A percentile compares a stretch with the other conserved stretches of the same genome.
phyloP scores from a whole-genome alignment of 2,113 vertebrate species.

The Nycticryphes semicollaris region DNA sequence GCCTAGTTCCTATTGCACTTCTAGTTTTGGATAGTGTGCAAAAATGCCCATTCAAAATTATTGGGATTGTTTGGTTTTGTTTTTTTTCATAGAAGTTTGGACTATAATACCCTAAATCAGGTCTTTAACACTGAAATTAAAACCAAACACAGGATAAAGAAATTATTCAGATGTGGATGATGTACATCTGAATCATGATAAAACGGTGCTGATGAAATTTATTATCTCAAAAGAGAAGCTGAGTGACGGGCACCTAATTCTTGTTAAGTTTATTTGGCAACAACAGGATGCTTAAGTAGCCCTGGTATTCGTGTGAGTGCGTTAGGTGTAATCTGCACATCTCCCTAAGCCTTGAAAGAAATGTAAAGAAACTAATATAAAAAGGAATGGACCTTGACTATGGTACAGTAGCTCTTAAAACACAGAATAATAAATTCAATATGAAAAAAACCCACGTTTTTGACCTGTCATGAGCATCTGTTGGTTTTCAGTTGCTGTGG shows the following conservation, averaged over 20 bases:
- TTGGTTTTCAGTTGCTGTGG: background rate
- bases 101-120: background rate
- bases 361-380: background rate
- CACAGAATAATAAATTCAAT: background rate
- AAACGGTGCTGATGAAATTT: background rate
- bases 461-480: background rate
- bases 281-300: background rate
- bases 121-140: background rate
- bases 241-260: background rate
- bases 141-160: background rate
- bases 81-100: background rate
- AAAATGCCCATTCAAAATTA: background rate
- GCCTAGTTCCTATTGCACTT: background rate
- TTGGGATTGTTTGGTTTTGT: too few species aligned
- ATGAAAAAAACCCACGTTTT: background rate
- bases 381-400: background rate
- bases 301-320: accelerated
- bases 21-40: background rate
- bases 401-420: background rate
- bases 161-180: background rate
- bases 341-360: background rate
- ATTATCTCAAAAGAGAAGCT: background rate
- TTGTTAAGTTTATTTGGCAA: background rate
- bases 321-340: background rate
- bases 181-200: background rate